phyloP scores from a whole-genome alignment of 2,113 vertebrate species.

The Aldabrachelys gigantea region DNA sequence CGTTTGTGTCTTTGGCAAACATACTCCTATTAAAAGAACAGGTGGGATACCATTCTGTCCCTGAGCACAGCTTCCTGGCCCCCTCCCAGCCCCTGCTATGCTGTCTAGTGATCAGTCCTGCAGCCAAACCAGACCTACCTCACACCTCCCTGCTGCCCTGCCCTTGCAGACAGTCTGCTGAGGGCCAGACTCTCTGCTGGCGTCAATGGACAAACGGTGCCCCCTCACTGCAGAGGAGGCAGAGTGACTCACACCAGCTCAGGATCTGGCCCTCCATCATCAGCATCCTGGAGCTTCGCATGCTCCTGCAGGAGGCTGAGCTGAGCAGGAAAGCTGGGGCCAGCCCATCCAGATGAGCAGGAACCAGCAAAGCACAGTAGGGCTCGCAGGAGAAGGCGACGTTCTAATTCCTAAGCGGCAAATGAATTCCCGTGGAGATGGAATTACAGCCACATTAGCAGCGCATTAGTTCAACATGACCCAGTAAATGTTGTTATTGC shows the following conservation, averaged over 20 bases:
- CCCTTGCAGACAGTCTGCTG: background rate
- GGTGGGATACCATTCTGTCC: too few species aligned
- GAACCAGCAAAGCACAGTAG: background rate
- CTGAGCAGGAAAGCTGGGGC: background rate
- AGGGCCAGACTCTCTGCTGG: rapidly evolving
- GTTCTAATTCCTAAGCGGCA: background rate
- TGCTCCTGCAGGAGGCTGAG: background rate
- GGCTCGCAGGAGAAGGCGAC: background rate
- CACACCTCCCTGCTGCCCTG: too few species aligned
- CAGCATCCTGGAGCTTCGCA: background rate
- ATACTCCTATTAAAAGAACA: too few species aligned
- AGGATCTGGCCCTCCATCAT: background rate
- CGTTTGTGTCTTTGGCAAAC: too few species aligned
- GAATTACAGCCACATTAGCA: background rate
- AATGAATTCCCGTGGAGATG: background rate
- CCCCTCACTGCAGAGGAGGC: too few species aligned
- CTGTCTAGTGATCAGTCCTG: too few species aligned
- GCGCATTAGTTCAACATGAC: background rate
- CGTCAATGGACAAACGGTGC: rapidly evolving
- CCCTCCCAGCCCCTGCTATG: too few species aligned
- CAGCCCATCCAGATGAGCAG: background rate
- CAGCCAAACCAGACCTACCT: too few species aligned
- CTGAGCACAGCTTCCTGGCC: too few species aligned
- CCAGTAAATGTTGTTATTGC: background rate
- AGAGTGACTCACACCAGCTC: background rate